A percentile compares a stretch with the other conserved stretches of the same genome.
Conservation (phyloP, 2,888 invertebrate species). For the Machimus atricapillus region DNA sequence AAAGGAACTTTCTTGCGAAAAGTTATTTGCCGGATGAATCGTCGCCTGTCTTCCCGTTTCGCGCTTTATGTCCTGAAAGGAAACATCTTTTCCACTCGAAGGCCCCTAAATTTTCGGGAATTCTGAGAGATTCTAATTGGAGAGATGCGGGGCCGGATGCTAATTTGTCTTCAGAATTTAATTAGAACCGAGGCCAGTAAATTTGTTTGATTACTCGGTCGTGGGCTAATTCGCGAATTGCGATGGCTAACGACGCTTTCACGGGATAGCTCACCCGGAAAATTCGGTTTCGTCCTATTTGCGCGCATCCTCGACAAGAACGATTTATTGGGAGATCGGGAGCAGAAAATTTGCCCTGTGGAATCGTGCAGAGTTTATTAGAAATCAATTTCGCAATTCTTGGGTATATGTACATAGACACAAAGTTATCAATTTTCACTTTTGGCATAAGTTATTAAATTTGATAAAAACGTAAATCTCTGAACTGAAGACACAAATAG, state of each 20-base stretch:
- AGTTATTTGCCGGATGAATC: neutral
- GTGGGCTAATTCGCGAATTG: constrained; percentile 16
- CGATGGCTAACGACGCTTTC: constrained; percentile 15
- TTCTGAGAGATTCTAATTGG: constrained; percentile 12
- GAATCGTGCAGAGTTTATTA: neutral
- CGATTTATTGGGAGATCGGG: neutral
- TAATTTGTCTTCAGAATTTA: constrained; percentile 38
- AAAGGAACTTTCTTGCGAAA: neutral
- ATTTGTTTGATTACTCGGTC: constrained; percentile 41
- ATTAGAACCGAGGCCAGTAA: constrained; percentile 31
- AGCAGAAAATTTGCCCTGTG: neutral
- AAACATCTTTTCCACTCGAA: constrained; percentile 10
- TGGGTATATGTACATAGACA: neutral
- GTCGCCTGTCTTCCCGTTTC: neutral
- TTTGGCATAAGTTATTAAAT: too few relatives aligned
- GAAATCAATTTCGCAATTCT: neutral
- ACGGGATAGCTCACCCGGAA: neutral
- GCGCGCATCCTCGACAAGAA: neutral
- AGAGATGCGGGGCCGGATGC: neutral
- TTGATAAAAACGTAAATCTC: too few relatives aligned
- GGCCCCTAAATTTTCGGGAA: neutral
- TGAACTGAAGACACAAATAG: too few relatives aligned
- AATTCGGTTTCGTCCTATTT: neutral
- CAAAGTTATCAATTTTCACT: too few relatives aligned
- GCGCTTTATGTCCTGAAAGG: neutral